Base-by-base conservation (phyloP, 2,888 invertebrate genomes). In the Augochlorella aurata region DNA sequence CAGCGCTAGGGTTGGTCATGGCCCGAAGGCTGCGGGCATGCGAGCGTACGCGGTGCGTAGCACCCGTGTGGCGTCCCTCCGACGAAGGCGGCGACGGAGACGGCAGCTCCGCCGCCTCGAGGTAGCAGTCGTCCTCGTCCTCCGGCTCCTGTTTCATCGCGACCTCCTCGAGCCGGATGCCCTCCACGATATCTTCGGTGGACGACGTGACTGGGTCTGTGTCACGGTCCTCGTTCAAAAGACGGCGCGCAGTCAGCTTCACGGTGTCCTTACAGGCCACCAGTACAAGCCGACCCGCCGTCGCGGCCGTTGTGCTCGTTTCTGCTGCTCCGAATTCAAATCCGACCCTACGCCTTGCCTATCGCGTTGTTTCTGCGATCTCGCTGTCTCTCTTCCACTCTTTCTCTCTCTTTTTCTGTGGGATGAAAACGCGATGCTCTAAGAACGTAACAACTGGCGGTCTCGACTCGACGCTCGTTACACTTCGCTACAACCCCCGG, bases 1-100 rank as follows among this genome's bases (percentile, higher is more conserved):
- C 93, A 1, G 93, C 93, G 87, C 93, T 93, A 0, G 93, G 93
- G 79, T 93, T 93, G 3, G 93, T 93, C 93, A 93, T 93, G 5
- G 93, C 93, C 24, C 93, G 87, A 0, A 93, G 85, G 76, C 93
- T 93, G 2, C 93, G 88, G 24, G 93, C 89, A 75, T 93, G 93
- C 16, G 93, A 93, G 50, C 93, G 89, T 21, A 93, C 93, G 29
- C 93, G 86, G n/a, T 77, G 90, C 77, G 80, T 73, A 45, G 78
- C 50, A 21, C 66, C 69, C 49, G 74, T 24, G 24, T 87, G 85
- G 2, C 83, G 75, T 9, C 47, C 76, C 9, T 74, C 47, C 16
- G 80, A 82, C n/a, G 88, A 66, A n/a, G 85, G 74, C 0, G 86
- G 85, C 29, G 79, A 79, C 18, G 82, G 72, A 12, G 88, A 75